Conservation (phyloP, 2,888 invertebrate species). For the Stenoptilia bipunctidactyla region DNA sequence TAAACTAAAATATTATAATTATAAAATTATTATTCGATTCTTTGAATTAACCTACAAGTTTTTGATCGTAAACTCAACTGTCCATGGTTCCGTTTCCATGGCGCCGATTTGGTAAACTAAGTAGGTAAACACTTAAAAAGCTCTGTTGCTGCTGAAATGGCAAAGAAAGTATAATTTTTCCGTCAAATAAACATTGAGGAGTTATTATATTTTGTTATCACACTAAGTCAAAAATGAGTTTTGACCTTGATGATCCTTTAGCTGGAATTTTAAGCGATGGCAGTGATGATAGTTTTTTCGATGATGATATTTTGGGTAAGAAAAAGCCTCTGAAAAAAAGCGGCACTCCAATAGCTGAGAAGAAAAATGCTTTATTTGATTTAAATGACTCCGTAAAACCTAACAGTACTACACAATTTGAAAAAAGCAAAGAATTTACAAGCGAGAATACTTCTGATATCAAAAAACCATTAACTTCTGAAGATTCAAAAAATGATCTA, state of each 20-base stretch:
- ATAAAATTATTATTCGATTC: too few relatives aligned
- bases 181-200: too few relatives aligned
- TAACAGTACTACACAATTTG: constrained; percentile 18
- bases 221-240: constrained; percentile 58
- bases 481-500: constrained; percentile 28
- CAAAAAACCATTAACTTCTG: constrained; percentile 22
- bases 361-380: constrained; percentile 52
- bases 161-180: too few relatives aligned
- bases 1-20: too few relatives aligned
- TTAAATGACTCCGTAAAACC: constrained; percentile 30
- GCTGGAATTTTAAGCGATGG: constrained; percentile 77
- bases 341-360: constrained; percentile 32
- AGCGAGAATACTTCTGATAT: constrained; percentile 24
- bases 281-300: constrained; percentile 80
- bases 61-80: not conserved
- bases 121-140: not conserved
- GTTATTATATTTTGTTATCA: too few relatives aligned
- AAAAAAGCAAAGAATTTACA: constrained; percentile 27
- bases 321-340: constrained; percentile 46
- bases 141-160: too few relatives aligned
- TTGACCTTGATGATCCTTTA: constrained; percentile 74
- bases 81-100: constrained; percentile 36
- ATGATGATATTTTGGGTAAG: constrained; percentile 67
- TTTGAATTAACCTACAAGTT: too few relatives aligned
- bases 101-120: constrained; percentile 36